A percentile compares a stretch with the other conserved stretches of the same genome.
These are phyloP conservation scores for Aptenodytes forsteri DNA, from an alignment of 2,113 vertebrate species.

Conservation along the genomic window DNA sequence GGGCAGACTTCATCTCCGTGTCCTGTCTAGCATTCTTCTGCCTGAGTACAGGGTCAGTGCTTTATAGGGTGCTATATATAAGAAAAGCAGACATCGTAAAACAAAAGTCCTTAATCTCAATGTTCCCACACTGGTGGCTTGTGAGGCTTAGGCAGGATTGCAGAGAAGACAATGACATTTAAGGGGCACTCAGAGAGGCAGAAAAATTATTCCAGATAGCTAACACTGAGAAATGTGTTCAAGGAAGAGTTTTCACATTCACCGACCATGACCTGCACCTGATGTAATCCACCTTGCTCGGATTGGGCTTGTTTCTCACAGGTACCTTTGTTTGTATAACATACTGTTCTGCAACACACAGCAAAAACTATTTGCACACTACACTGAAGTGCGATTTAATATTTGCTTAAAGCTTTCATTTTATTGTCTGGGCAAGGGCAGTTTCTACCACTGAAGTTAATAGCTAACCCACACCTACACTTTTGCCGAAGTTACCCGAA, in stretches of 20 bases:
- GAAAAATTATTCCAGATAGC: neutral
- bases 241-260: slow-evolving; percentile 21
- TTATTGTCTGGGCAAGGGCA: slow-evolving; percentile 56
- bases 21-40: neutral
- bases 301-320: slow-evolving; percentile 27
- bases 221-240: neutral
- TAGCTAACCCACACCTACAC: slow-evolving; percentile 44
- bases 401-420: slow-evolving; percentile 64
- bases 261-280: slow-evolving; percentile 1
- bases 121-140: neutral
- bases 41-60: neutral
- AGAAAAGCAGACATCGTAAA: neutral
- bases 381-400: slow-evolving; percentile 28
- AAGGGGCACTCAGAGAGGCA: neutral
- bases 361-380: slow-evolving; percentile 57
- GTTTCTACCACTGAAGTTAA: slow-evolving; percentile 53
- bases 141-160: neutral
- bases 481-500: neutral
- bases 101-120: neutral
- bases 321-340: slow-evolving; percentile 53
- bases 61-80: neutral
- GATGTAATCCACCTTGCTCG: slow-evolving; percentile 20
- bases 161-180: neutral
- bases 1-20: neutral
- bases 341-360: slow-evolving; percentile 48